phyloP scores from a whole-genome alignment of 1,140 invertebrate genomes.

The Batillaria attramentaria region DNA sequence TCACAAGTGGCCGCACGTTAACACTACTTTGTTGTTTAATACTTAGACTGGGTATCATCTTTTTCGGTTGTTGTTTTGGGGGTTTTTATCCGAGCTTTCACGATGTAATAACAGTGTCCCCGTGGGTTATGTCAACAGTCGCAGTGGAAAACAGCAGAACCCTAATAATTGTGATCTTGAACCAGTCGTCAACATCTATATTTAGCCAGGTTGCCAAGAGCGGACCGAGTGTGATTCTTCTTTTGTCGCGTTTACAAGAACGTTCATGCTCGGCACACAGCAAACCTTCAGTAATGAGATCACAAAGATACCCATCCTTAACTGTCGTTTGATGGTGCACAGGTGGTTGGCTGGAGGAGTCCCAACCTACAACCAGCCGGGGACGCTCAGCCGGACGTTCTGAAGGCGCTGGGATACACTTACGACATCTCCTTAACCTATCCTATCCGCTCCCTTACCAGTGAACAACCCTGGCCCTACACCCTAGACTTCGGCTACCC shows the following conservation, averaged over 20 bases:
- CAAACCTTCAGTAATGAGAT: too few species aligned
- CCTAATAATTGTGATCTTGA: too few species aligned
- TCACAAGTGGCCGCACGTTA: not conserved
- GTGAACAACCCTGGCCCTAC: conserved; percentile 51
- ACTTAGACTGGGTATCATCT: not conserved
- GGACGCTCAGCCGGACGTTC: conserved; percentile 48
- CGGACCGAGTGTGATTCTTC: too few species aligned
- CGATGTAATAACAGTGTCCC: too few species aligned
- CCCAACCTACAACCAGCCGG: conserved; percentile 59
- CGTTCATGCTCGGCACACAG: too few species aligned
- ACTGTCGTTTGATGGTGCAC: too few species aligned
- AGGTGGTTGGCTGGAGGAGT: conserved; percentile 58
- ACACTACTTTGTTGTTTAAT: not conserved
- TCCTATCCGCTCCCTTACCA: conserved; percentile 70
- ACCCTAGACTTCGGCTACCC: conserved; percentile 59
- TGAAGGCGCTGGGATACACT: conserved; percentile 50
- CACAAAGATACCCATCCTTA: not conserved
- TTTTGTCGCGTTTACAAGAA: too few species aligned
- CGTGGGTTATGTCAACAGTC: too few species aligned
- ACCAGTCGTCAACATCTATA: too few species aligned
- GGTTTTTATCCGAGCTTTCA: too few species aligned
- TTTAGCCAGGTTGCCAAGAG: too few species aligned
- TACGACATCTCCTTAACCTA: conserved; percentile 60
- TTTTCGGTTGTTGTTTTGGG: not conserved
- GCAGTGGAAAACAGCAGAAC: too few species aligned